A percentile compares a stretch with the other conserved stretches of the same genome.
These are phyloP conservation scores for Vimba vimba DNA, from an alignment of 2,113 vertebrate species.

Conservation along the genomic window DNA sequence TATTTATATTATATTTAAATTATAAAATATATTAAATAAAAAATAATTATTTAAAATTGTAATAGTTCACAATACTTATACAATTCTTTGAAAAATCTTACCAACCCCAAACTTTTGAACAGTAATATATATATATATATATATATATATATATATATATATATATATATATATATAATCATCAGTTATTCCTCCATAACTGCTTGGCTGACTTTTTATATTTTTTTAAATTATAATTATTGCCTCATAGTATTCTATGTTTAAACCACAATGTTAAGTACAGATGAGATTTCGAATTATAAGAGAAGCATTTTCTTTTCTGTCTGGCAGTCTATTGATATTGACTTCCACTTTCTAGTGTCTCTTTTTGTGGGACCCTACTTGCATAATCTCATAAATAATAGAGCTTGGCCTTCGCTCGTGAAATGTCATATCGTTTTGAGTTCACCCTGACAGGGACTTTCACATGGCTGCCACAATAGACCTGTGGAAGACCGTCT, in stretches of 20 bases:
- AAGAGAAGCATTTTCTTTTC: background rate
- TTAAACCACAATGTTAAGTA: background rate
- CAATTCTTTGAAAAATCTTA: too few species aligned
- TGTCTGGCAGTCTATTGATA: background rate
- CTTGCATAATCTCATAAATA: slow-evolving; percentile 22
- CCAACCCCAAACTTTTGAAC: too few species aligned
- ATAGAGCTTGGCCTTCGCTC: slow-evolving; percentile 1
- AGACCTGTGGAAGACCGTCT: slow-evolving; percentile 12
- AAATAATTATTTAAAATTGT: too few species aligned
- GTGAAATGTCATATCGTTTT: slow-evolving; percentile 27
- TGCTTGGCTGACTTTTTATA: background rate
- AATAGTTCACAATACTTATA: too few species aligned
- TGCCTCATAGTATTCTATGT: background rate
- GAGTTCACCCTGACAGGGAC: slow-evolving; percentile 23
- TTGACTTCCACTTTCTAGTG: background rate
- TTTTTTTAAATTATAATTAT: too few species aligned
- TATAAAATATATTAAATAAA: too few species aligned
- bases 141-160: too few species aligned
- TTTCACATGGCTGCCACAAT: background rate
- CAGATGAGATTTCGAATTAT: background rate
- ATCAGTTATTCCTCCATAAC: background rate
- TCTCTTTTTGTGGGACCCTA: background rate
- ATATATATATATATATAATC: background rate
- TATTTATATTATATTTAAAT: too few species aligned
- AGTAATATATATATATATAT: too few species aligned